Percentiles rank a stretch among this genome's conserved stretches.
Evolutionary conservation across 2,113 vertebrate genomes (phyloP).

Genomic region (Megaceryle torquata): DNA sequence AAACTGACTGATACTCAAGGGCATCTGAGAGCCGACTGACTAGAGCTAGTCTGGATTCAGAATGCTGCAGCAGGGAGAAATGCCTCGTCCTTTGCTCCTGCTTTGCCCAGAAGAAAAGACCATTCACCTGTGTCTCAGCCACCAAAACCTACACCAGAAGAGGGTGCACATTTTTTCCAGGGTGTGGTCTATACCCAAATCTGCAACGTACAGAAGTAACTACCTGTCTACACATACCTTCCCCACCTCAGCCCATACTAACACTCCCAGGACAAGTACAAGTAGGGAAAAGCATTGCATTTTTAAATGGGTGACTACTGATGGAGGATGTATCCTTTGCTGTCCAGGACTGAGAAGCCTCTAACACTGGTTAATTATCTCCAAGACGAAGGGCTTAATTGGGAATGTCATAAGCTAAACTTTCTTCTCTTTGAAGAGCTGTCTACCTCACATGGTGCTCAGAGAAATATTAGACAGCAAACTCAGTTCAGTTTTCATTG

Average conservation of each 20-base stretch:
- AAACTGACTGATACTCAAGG: background rate
- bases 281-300: background rate
- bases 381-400: constrained; percentile 52
- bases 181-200: background rate
- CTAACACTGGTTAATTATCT: constrained; percentile 63
- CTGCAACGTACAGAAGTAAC: background rate
- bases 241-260: background rate
- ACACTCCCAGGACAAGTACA: background rate
- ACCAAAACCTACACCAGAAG: background rate
- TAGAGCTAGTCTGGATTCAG: background rate
- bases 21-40: background rate
- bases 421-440: constrained; percentile 60
- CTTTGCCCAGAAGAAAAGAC: background rate
- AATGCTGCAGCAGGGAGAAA: background rate
- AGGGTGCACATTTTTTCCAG: background rate
- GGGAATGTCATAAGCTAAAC: constrained; percentile 55
- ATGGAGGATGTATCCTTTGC: constrained; percentile 63
- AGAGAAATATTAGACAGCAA: constrained; percentile 62
- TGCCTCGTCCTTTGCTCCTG: background rate
- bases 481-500: constrained; percentile 58
- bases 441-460: constrained; percentile 64
- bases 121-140: background rate
- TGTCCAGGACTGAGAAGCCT: constrained; percentile 53
- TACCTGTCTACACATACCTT: background rate
- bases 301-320: background rate